Percentiles rank a stretch among this genome's conserved stretches.
phyloP scores from a whole-genome alignment of 2,113 vertebrate species.

The Ibidorhyncha struthersii region DNA sequence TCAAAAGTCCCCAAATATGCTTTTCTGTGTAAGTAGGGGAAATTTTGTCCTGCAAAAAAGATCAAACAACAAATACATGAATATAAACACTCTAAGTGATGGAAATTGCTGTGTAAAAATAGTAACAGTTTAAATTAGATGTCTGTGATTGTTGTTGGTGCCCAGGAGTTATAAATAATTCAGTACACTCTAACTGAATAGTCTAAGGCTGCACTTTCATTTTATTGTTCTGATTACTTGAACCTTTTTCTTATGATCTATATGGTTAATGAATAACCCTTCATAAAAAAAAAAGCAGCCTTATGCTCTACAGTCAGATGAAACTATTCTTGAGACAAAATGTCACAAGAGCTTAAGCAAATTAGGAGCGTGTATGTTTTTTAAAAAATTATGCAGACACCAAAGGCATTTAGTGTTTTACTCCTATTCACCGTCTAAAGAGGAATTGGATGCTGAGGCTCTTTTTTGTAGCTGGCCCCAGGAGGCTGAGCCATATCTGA shows the following conservation, averaged over 20 bases:
- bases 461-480: background rate
- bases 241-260: slow-evolving; percentile 3
- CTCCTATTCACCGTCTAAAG: background rate
- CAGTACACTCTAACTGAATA: slow-evolving; percentile 17
- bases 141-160: slow-evolving; percentile 22
- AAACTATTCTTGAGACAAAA: background rate
- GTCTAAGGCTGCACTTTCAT: slow-evolving; percentile 27
- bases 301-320: background rate
- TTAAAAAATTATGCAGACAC: background rate
- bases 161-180: slow-evolving; percentile 66
- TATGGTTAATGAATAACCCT: background rate
- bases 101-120: slow-evolving; percentile 58
- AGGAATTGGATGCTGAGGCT: background rate
- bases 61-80: slow-evolving; percentile 44
- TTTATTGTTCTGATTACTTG: background rate
- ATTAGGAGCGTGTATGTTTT: background rate
- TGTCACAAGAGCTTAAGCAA: background rate
- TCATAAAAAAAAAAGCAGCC: slow-evolving; percentile 7
- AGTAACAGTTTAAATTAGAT: slow-evolving; percentile 61
- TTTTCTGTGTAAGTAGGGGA: background rate
- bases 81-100: slow-evolving; percentile 46
- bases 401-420: background rate
- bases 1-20: background rate
- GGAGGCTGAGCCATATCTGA: background rate
- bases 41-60: slow-evolving; percentile 30